Percentiles rank a stretch among this genome's conserved stretches.
Conservation (phyloP, 2,888 invertebrate genomes). For the Melanargia galathea region DNA sequence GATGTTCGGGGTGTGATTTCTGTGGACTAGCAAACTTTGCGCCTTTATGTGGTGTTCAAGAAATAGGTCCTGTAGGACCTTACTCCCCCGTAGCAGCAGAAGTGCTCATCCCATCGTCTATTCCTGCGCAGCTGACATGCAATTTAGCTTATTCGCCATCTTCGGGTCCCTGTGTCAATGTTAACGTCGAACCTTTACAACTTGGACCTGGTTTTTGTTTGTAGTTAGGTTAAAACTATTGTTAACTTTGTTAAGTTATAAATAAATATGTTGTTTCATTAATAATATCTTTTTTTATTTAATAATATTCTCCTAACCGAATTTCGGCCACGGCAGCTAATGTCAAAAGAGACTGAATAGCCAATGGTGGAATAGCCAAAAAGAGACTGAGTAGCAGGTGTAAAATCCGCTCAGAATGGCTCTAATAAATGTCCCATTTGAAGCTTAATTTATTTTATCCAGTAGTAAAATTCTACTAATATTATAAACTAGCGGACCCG, state of each 20-base stretch:
- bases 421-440: too few relatives aligned
- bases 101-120: constrained; percentile 49
- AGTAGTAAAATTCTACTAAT: too few relatives aligned
- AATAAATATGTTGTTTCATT: not conserved
- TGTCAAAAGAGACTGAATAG: too few relatives aligned
- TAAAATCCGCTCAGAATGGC: too few relatives aligned
- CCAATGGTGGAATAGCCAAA: too few relatives aligned
- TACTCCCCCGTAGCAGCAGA: constrained; percentile 46
- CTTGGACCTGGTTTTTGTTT: not conserved
- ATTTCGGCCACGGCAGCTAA: too few relatives aligned
- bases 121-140: constrained; percentile 39
- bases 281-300: constrained; percentile 1
- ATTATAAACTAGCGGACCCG: too few relatives aligned
- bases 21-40: constrained; percentile 4
- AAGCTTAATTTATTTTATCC: too few relatives aligned
- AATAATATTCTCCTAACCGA: too few relatives aligned
- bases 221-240: not conserved
- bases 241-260: not conserved
- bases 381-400: too few relatives aligned
- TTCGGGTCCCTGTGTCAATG: not conserved
- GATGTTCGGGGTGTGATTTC: not conserved
- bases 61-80: constrained; percentile 26
- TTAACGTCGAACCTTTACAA: not conserved
- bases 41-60: constrained; percentile 19
- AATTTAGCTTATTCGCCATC: constrained; percentile 44